phyloP scores from a whole-genome alignment of 2,113 vertebrate genomes.

The Tragelaphus scriptus region DNA sequence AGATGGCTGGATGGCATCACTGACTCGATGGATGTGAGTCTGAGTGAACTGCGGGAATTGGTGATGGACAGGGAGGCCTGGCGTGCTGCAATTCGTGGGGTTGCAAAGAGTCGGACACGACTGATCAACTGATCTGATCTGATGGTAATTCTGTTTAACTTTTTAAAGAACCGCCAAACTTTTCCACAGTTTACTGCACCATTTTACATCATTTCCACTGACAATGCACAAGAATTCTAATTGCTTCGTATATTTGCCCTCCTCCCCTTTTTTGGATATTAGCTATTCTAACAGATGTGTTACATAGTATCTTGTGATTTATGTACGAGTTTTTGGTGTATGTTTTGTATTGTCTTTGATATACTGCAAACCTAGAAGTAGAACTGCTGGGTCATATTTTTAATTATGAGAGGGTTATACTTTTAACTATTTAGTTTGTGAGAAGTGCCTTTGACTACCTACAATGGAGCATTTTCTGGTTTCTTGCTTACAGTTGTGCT shows the following conservation, averaged over 20 bases:
- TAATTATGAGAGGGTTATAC: not conserved
- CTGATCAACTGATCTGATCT: too few species aligned
- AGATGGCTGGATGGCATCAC: too few species aligned
- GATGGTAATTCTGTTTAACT: not conserved
- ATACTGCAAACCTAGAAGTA: not conserved
- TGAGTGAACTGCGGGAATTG: too few species aligned
- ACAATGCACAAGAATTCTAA: not conserved
- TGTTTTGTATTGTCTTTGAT: not conserved
- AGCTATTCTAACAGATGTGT: not conserved
- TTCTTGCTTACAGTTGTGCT: not conserved
- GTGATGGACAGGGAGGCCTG: too few species aligned
- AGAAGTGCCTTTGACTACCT: slow-evolving; percentile 1
- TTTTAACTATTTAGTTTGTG: slow-evolving; percentile 46
- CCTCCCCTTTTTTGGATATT: not conserved
- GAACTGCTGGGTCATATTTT: not conserved
- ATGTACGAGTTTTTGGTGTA: not conserved
- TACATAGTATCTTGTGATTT: not conserved
- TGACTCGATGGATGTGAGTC: too few species aligned
- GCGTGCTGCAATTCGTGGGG: too few species aligned
- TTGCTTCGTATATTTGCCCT: not conserved
- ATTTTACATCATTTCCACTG: not conserved
- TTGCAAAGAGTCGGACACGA: too few species aligned
- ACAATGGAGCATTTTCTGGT: not conserved
- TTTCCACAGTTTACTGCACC: not conserved
- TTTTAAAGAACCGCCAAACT: not conserved